A percentile compares a stretch with the other conserved stretches of the same genome.
phyloP scores from a whole-genome alignment of 1,140 invertebrate species.

The Drosophila azteca region DNA sequence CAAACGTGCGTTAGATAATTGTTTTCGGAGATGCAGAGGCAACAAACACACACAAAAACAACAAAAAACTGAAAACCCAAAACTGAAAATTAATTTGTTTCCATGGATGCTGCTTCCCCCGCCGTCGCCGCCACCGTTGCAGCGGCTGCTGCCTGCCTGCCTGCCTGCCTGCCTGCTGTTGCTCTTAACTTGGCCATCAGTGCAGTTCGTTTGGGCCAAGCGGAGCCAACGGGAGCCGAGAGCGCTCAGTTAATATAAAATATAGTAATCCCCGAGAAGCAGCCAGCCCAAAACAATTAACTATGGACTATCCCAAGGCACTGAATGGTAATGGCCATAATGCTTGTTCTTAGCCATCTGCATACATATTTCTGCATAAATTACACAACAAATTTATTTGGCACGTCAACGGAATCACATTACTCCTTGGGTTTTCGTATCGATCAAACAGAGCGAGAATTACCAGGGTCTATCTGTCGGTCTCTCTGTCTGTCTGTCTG shows the following conservation, averaged over 20 bases:
- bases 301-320: constrained; percentile 73
- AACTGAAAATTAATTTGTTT: constrained; percentile 31
- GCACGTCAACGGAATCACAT: constrained; percentile 43
- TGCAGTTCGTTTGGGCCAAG: constrained; percentile 34
- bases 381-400: constrained; percentile 55
- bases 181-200: constrained; percentile 63
- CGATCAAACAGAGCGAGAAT: constrained; percentile 70
- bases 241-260: constrained; percentile 10
- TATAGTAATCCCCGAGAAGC: neutral
- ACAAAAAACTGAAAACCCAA: too few species aligned
- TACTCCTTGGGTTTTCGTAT: constrained; percentile 36
- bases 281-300: constrained; percentile 12
- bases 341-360: neutral
- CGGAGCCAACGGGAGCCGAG: constrained; percentile 13
- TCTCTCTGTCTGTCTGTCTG: constrained; percentile 35
- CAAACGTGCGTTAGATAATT: constrained; percentile 82
- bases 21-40: constrained; percentile 44
- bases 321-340: constrained; percentile 59
- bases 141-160: constrained; percentile 5
- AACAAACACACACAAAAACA: constrained; percentile 13
- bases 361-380: constrained; percentile 52
- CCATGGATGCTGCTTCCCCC: constrained; percentile 44
- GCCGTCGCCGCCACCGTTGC: neutral
- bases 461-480: constrained; percentile 29
- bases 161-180: too few species aligned